phyloP scores from a whole-genome alignment of 2,888 invertebrate genomes.

The Leptarthrus brevirostris region DNA sequence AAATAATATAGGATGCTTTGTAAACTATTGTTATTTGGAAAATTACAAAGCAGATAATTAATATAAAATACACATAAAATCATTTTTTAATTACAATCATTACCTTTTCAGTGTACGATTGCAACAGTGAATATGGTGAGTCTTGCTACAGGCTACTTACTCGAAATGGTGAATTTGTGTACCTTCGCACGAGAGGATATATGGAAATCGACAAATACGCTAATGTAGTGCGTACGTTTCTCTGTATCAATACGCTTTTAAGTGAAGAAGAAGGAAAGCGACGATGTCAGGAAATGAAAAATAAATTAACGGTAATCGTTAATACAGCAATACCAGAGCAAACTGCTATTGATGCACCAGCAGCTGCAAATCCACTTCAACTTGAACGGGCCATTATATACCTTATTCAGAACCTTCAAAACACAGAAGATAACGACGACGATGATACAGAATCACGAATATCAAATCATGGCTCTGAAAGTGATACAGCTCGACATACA shows the following conservation, averaged over 20 bases:
- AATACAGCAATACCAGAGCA: slow-evolving; percentile 68
- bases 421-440: slow-evolving; percentile 57
- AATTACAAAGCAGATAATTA: too few relatives aligned
- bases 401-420: slow-evolving; percentile 70
- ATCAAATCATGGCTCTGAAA: slow-evolving; percentile 25
- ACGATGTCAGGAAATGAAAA: slow-evolving; percentile 83
- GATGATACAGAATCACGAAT: slow-evolving; percentile 53
- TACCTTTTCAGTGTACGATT: slow-evolving; percentile 80
- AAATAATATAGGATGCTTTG: too few relatives aligned
- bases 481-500: slow-evolving; percentile 55
- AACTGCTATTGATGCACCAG: slow-evolving; percentile 65
- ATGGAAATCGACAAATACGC: slow-evolving; percentile 82
- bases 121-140: slow-evolving; percentile 82
- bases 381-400: slow-evolving; percentile 80
- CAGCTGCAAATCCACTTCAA: slow-evolving; percentile 77
- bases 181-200: slow-evolving; percentile 84
- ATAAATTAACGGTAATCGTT: slow-evolving; percentile 78
- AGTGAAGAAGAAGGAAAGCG: slow-evolving; percentile 79
- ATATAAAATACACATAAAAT: too few relatives aligned
- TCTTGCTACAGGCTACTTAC: slow-evolving; percentile 88
- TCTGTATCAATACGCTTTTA: slow-evolving; percentile 84
- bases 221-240: slow-evolving; percentile 84
- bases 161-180: slow-evolving; percentile 86
- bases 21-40: too few relatives aligned
- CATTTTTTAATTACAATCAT: too few relatives aligned